Evolutionary conservation across 2,113 vertebrate species (phyloP).

Genomic region (Glaucidium brasilianum): DNA sequence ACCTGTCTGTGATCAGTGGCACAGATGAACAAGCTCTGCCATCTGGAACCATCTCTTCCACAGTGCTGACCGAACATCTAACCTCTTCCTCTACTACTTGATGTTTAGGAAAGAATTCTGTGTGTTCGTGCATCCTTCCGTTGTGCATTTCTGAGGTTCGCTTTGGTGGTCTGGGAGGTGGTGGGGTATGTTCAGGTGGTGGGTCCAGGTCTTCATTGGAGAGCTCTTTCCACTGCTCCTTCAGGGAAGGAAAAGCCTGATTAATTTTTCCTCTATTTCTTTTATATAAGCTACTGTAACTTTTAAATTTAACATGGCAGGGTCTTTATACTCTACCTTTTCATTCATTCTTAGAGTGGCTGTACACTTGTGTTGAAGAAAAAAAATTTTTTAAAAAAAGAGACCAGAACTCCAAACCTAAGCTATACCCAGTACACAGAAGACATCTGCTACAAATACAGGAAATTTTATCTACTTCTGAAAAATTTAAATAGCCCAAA

Average conservation of each 20-base stretch:
- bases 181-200: slow-evolving; percentile 86
- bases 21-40: not conserved
- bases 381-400: not conserved
- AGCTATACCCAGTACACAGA: not conserved
- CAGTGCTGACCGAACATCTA: not conserved
- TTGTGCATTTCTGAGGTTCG: slow-evolving; percentile 77
- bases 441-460: not conserved
- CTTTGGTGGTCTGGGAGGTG: slow-evolving; percentile 86
- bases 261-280: not conserved
- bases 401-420: not conserved
- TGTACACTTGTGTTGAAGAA: not conserved
- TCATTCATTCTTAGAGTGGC: not conserved
- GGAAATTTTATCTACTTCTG: not conserved
- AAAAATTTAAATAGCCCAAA: not conserved
- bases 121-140: slow-evolving; percentile 71
- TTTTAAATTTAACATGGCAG: not conserved
- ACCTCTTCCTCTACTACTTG: slow-evolving; percentile 45
- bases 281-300: not conserved
- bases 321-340: not conserved
- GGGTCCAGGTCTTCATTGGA: slow-evolving; percentile 92
- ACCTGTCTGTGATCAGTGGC: slow-evolving; percentile 59
- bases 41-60: slow-evolving; percentile 43
- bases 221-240: slow-evolving; percentile 95
- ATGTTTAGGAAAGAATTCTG: slow-evolving; percentile 60
- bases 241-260: not conserved